Evolutionary conservation across 1,140 invertebrate species (phyloP).

Genomic region (Trichonephila inaurata): DNA sequence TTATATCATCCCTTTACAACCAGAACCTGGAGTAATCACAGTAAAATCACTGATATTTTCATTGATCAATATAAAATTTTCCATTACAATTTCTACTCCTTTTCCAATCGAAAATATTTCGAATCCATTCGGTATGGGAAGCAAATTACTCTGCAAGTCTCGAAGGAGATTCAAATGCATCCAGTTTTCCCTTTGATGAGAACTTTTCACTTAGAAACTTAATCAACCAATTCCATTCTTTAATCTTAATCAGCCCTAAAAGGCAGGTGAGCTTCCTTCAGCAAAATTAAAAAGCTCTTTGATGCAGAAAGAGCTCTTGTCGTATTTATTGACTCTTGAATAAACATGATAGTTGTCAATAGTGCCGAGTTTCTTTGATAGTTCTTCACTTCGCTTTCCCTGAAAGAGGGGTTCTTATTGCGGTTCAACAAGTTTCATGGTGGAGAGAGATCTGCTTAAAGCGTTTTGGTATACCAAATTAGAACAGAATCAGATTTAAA

Average conservation of each 20-base stretch:
- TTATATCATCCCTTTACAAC: too few relatives aligned
- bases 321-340: background rate
- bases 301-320: background rate
- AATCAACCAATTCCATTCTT: background rate
- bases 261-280: background rate
- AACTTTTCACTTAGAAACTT: background rate
- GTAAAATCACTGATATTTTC: background rate
- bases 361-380: background rate
- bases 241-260: background rate
- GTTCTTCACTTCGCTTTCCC: background rate
- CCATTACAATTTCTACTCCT: background rate
- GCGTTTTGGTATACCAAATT: background rate
- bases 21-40: background rate
- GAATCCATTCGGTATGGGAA: background rate
- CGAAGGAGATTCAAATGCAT: background rate
- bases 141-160: background rate
- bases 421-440: background rate
- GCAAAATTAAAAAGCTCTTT: background rate
- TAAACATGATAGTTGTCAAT: background rate
- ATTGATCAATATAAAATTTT: background rate
- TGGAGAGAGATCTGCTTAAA: background rate
- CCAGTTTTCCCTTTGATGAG: background rate
- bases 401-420: background rate
- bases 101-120: background rate
- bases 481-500: background rate